Conservation (phyloP, 2,113 vertebrate species). For the Odocoileus hemionus region DNA sequence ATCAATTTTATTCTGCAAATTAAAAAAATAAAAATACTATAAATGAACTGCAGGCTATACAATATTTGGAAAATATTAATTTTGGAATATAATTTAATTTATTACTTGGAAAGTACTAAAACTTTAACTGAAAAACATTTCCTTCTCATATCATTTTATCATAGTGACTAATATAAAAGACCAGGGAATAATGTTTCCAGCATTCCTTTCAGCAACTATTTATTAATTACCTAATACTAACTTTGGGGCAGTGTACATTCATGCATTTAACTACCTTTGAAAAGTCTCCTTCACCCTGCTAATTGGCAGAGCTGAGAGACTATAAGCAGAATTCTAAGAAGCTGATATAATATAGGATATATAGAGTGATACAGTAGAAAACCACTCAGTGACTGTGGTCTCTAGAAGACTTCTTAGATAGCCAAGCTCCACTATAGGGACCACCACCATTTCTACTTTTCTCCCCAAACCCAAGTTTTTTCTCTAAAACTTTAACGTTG, state of each 20-base stretch:
- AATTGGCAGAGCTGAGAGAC: background rate
- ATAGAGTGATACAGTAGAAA: background rate
- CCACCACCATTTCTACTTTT: background rate
- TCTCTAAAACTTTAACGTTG: background rate
- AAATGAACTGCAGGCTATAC: background rate
- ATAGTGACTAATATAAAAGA: background rate
- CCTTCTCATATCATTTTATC: background rate
- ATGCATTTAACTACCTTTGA: background rate
- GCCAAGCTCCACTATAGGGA: background rate
- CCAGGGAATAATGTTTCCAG: background rate
- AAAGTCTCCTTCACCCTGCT: background rate
- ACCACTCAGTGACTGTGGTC: background rate
- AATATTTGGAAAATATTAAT: background rate
- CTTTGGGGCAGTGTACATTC: background rate
- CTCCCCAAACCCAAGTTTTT: background rate
- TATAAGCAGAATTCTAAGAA: background rate
- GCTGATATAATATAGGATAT: background rate
- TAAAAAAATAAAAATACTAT: background rate
- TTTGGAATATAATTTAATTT: background rate
- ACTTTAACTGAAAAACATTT: background rate
- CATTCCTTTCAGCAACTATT: background rate
- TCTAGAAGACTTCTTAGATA: background rate
- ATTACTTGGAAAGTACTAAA: background rate
- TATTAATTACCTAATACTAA: background rate
- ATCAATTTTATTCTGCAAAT: background rate